A percentile compares a stretch with the other conserved stretches of the same genome.
Evolutionary conservation across 1,140 invertebrate genomes (phyloP).

Genomic region (Monochamus saltuarius): DNA sequence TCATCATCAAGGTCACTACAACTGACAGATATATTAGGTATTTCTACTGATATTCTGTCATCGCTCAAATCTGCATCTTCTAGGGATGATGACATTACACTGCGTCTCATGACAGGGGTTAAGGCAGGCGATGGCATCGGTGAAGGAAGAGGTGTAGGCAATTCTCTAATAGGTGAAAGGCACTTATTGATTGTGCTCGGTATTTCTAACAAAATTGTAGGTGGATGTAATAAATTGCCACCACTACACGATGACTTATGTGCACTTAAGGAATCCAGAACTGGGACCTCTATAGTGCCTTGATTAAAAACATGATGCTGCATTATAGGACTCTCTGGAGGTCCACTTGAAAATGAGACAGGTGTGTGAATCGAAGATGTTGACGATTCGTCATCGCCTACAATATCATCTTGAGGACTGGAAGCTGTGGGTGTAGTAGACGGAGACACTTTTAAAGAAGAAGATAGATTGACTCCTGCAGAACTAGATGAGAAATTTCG

Average conservation of each 20-base stretch:
- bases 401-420: conserved; percentile 67
- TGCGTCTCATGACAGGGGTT: conserved; percentile 62
- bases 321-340: conserved; percentile 59
- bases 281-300: conserved; percentile 63
- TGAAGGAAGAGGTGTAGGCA: conserved; percentile 69
- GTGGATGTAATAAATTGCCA: conserved; percentile 63
- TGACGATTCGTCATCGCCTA: conserved; percentile 62
- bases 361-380: conserved; percentile 62
- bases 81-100: conserved; percentile 45
- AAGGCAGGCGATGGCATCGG: conserved; percentile 68
- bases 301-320: conserved; percentile 41
- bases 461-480: conserved; percentile 55
- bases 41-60: conserved; percentile 50
- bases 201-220: conserved; percentile 71
- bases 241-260: conserved; percentile 56
- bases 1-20: conserved; percentile 47
- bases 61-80: conserved; percentile 53
- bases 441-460: conserved; percentile 59
- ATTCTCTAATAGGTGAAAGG: conserved; percentile 70
- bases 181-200: conserved; percentile 69
- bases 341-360: conserved; percentile 57
- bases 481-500: conserved; percentile 63
- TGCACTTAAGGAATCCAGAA: conserved; percentile 65
- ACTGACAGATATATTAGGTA: conserved; percentile 49
- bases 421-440: conserved; percentile 65